Evolutionary conservation across 2,797 vertebrate species (phyloP), one percentile per base, ranked within the genome.

Genomic region (Microtus obscurus): DNA sequence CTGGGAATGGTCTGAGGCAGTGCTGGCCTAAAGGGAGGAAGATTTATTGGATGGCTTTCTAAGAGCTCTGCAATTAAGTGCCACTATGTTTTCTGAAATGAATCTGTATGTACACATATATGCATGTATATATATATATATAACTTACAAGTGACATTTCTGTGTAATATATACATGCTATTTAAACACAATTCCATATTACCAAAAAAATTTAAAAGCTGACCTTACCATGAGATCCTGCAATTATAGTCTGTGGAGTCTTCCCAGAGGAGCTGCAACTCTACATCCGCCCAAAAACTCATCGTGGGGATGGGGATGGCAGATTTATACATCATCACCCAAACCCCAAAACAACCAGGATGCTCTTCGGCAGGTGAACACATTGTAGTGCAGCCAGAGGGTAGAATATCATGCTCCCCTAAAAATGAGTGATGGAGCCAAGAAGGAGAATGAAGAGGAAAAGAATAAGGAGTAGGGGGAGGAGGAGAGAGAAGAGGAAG

Each of bases 381-480:
- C 48, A 25, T 37, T 77, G 23, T 53, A 45, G 27, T 73, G 12
- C 2, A 43, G 34, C 34, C 13, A 80, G 65, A 73, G 29, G 19
- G 8, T 37, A 27, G 56, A 74, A 5, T 25, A n/a, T 34, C 13
- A 53, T 16, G 59, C 34, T 40, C 27, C 53, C 63, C 63, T 51
- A n/a, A 80, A 85, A 51, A 25, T 29, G 19, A 34, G 16, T 29
- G 73, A 25, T 10, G 13, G 43, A 74, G 65, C 56, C 80, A 59
- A 53, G n/a, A 67, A 19, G 14, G 45, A 27, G 34, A 69, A 25
- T 34, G 31, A n/a, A 5, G 27, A 85, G 9, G 48, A 27, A 5
- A 9, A 40, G 5, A 9, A 45, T 3, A 27, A 37, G 2, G 40
- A 61, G 3, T 1, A 10, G 6, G 16, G 25, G 6, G 17, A 34